Evolutionary conservation across 2,888 invertebrate genomes (phyloP), one percentile per base, ranked within the genome.

Genomic region (Acanthosepion esculentum): DNA sequence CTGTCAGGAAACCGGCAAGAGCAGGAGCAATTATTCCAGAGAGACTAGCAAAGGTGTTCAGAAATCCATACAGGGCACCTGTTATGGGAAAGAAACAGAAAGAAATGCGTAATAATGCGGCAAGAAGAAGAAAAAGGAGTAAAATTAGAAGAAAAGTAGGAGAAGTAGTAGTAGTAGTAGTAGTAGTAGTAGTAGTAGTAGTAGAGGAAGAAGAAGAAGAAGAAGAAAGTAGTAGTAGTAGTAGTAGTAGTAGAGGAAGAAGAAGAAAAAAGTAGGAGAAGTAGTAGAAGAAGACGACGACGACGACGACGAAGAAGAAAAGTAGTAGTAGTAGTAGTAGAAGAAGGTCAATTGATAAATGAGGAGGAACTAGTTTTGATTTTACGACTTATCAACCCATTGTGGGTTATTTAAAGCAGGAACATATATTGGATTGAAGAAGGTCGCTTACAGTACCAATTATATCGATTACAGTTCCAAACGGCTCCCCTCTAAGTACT

Each of bases 21-120:
- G 94, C 94, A 0, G 95, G 95, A 6, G 95, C 95, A 48, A 95
- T 95, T 64, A 95, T 95, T 10, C 95, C 95, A 0, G 95, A 94
- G 20, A 95, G 94, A 7, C 95, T 95, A 5, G 95, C 95, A 41
- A 95, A 93, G 3, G 95, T 94, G 94, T 95, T 95, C 23, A 95
- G 95, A 41, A 95, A 64, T 15, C 95, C 95, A 59, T 94, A 95
- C 91, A 95, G 48, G 6, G 95, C 55, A 55, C 95, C 95, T 95
- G 94, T 91, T 29, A n/a, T 5, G 29, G 10, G 78, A 6, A 55
- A 53, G 20, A 23, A 12, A 91, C 41, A 59, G 29, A 55, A 20
- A 55, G 18, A 55, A 12, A 50, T 15, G 20, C 20, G 55, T 55
- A 18, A 55, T 55, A 5, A 18, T 20, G 55, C 18, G 20, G 55